Evolutionary conservation across 2,113 vertebrate species (phyloP), one percentile per base, ranked within the genome.

Genomic region (Phylloscopus trochiloides): DNA sequence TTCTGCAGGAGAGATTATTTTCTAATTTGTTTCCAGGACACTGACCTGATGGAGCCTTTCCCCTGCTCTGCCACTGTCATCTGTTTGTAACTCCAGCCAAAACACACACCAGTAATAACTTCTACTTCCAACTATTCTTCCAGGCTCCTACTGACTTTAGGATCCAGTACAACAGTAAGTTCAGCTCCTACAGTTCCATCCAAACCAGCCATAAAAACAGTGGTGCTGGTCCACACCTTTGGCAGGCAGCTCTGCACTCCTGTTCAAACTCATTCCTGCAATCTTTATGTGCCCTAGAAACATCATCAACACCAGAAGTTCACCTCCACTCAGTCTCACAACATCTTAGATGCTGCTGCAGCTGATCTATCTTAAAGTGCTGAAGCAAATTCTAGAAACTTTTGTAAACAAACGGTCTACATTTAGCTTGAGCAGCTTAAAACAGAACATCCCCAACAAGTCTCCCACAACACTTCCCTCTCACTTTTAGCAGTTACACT

Each of bases 281-380:
- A 42, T 34, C 38, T 18, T 12, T 7, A 21, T 0, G 0, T 34
- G 32, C 78, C 34, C 43, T 15, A 42, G 29, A 54, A 74, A 43
- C 16, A 43, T 14, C 7, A 1, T 3, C 32, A 75, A 4, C 20
- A 25, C 20, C 34, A 25, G 3, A 36, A 80, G 16, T 17, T 29
- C 38, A n/a, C 32, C 58, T 36, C n/a, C 47, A 50, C 24, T 67
- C 73, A 42, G 31, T 13, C 55, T 81, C 42, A 57, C 20, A 14
- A 43, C 29, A 13, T 3, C 3, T 0, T 1, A 57, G 24, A 19
- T 32, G 10, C 29, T 58, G 65, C 55, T 51, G 29, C 80, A 91
- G 38, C 31, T 79, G 8, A 42, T 21, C 12, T 7, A 15, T 1
- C 48, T 24, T 7, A 5, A 85, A 80, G 17, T 19, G 24, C 0